Evolutionary conservation across 2,888 invertebrate species (phyloP), one percentile per base, ranked within the genome.

Genomic region (Thumatha senex): DNA sequence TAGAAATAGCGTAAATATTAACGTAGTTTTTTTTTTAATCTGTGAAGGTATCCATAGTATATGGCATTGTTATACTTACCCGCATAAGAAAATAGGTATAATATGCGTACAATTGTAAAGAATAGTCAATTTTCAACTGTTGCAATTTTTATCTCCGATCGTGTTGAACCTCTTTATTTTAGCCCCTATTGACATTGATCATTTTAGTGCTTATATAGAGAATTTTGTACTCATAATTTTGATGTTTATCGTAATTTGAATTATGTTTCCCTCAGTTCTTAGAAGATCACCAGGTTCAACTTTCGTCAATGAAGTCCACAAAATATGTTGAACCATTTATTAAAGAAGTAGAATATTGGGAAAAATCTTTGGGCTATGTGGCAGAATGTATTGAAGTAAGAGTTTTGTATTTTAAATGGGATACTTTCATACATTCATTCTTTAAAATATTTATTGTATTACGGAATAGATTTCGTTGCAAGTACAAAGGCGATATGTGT

Each of bases 261-360:
- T 44, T 30, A 13, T 13, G n/a, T 10, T 1, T 33, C 10, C 15
- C 48, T 29, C 67, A 92, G 92, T 89, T 93, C 42, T 84, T 98
- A 39, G 98, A 98, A 85, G 97, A 98, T 61, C 96, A 98, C 78
- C 95, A 96, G 87, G 94, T 96, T 18, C 95, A 95, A 68, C 88
- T 98, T 41, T 95, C 96, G 0, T 94, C 96, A 0, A 97, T 98
- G 96, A 98, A 98, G 80, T 95, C 97, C 0, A 97, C 97, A 0
- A 93, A 95, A 73, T 96, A 95, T 83, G 97, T 97, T 0, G 96
- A 97, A 74, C 96, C 97, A 0, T 98, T 98, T 78, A 94, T 95
- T 38, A 93, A 94, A 73, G 94, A 96, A 76, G 97, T 97, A 0
- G 96, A 97, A 74, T 94, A 94, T 74, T 97, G 97, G 97, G 98